Conservation (phyloP, 2,113 vertebrate genomes). For the Brachirus orientalis region DNA sequence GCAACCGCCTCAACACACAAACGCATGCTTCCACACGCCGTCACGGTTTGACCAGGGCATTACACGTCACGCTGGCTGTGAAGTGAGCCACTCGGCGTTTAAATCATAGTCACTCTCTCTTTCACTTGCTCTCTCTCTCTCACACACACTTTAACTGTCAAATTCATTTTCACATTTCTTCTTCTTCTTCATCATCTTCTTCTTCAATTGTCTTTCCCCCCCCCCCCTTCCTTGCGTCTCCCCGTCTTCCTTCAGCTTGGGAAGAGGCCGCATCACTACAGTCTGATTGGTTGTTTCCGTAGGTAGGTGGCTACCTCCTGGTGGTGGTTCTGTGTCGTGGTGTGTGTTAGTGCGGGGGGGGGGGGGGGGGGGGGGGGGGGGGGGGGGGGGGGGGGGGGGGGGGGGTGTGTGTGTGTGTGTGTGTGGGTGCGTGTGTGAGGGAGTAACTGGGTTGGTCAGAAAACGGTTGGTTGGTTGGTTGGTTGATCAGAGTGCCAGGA, state of each 20-base stretch:
- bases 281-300: slow-evolving; percentile 69
- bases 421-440: slow-evolving; percentile 14
- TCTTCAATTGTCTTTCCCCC: background rate
- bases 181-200: slow-evolving; percentile 51
- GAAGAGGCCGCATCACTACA: slow-evolving; percentile 49
- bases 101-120: slow-evolving; percentile 10
- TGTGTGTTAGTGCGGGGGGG: slow-evolving; percentile 36
- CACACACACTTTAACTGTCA: slow-evolving; percentile 34
- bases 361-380: background rate
- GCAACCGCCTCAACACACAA: slow-evolving; percentile 15
- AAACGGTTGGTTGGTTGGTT: slow-evolving; percentile 30
- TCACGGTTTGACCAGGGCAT: slow-evolving; percentile 51
- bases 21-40: slow-evolving; percentile 41
- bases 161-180: slow-evolving; percentile 21
- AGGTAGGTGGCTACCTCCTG: slow-evolving; percentile 16
- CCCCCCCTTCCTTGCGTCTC: background rate
- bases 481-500: slow-evolving; percentile 61
- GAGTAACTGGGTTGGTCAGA: slow-evolving; percentile 25
- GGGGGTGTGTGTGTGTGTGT: slow-evolving; percentile 15
- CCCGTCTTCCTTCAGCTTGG: slow-evolving; percentile 23
- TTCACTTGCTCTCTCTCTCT: slow-evolving; percentile 11
- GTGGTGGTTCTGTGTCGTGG: slow-evolving; percentile 16
- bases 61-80: slow-evolving; percentile 40
- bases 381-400: slow-evolving; percentile 6
- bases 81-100: slow-evolving; percentile 48